phyloP scores from a whole-genome alignment of 2,797 vertebrate species.

The Trematomus bernacchii region DNA sequence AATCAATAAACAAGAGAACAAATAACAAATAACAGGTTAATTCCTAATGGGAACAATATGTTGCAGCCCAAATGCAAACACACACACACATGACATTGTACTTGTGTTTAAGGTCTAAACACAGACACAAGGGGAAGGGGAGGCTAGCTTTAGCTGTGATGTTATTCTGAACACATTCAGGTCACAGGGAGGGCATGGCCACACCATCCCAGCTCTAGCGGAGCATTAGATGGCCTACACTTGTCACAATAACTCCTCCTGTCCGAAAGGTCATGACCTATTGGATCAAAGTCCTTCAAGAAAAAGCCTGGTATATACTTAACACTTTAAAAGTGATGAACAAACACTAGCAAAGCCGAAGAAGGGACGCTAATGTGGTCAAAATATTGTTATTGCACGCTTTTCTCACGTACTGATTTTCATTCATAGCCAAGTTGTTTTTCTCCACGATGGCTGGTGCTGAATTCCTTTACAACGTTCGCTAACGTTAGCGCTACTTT shows the following conservation, averaged over 20 bases:
- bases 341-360: not conserved
- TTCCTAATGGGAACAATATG: not conserved
- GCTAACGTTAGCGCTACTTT: conserved; percentile 30
- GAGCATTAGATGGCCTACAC: conserved; percentile 30
- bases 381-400: not conserved
- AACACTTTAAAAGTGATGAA: not conserved
- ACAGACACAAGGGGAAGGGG: not conserved
- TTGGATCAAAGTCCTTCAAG: conserved; percentile 15
- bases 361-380: rapidly evolving
- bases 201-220: not conserved
- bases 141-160: not conserved
- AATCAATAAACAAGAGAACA: not conserved
- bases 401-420: conserved; percentile 1
- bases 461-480: conserved; percentile 12
- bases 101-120: not conserved
- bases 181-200: conserved; percentile 43
- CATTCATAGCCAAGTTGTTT: conserved; percentile 19
- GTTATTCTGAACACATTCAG: conserved; percentile 24
- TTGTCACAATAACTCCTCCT: conserved; percentile 59
- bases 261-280: conserved; percentile 51
- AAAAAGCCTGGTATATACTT: conserved; percentile 50
- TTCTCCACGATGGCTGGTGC: not conserved
- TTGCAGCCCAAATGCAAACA: not conserved
- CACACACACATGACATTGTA: not conserved
- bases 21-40: not conserved